These are phyloP conservation scores for Pollimyrus isidori DNA, from an alignment of 2,113 vertebrate genomes.

Conservation along the genomic window DNA sequence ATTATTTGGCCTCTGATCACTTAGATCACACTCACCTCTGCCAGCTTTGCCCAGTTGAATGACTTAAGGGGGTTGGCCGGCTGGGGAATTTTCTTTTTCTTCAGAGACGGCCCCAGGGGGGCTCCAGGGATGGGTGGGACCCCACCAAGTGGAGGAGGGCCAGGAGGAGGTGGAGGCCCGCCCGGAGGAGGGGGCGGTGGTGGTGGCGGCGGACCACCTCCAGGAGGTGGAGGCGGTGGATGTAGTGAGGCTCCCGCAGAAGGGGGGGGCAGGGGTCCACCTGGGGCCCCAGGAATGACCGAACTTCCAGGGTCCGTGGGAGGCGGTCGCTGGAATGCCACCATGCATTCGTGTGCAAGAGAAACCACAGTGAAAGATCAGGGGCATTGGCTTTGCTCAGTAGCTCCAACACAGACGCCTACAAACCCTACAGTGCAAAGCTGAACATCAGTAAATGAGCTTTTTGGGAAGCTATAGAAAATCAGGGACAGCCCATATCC, in stretches of 20 bases:
- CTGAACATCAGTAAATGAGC: neutral
- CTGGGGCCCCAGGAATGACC: slow-evolving; percentile 64
- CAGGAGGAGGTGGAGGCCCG: slow-evolving; percentile 74
- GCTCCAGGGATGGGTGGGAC: slow-evolving; percentile 76
- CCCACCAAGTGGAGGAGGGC: slow-evolving; percentile 66
- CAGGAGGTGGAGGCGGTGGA: slow-evolving; percentile 58
- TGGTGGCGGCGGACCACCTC: slow-evolving; percentile 45
- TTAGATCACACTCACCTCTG: slow-evolving; percentile 69
- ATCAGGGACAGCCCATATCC: neutral
- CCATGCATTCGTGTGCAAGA: neutral
- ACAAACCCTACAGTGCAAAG: neutral
- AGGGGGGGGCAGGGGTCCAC: slow-evolving; percentile 62
- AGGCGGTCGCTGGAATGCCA: slow-evolving; percentile 63
- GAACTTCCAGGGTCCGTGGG: slow-evolving; percentile 69
- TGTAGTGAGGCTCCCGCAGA: slow-evolving; percentile 44
- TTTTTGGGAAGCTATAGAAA: neutral
- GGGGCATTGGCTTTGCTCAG: neutral
- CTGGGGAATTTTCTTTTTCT: slow-evolving; percentile 91
- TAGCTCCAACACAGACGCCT: neutral
- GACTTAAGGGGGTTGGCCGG: slow-evolving; percentile 88
- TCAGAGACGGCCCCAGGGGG: slow-evolving; percentile 67
- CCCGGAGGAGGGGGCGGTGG: slow-evolving; percentile 78
- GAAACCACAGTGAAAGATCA: neutral
- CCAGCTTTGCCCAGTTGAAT: slow-evolving; percentile 94
- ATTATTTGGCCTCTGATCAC: neutral